Conservation (phyloP, 2,888 invertebrate genomes). For the Anthoptus insignis region DNA sequence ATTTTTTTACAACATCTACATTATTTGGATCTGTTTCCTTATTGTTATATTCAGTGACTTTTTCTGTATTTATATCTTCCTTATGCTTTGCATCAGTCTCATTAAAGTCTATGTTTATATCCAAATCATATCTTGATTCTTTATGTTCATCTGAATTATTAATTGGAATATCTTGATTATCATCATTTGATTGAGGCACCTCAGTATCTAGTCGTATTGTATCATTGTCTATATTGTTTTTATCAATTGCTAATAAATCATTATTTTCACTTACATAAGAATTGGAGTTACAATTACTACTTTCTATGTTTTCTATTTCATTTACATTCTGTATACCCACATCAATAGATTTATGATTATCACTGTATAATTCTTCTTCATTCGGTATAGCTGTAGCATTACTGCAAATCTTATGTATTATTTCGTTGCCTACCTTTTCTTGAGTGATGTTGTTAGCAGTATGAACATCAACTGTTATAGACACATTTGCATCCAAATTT, state of each 20-base stretch:
- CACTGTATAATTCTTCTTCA: too few relatives aligned
- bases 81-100: constrained; percentile 19
- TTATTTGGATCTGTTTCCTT: constrained; percentile 16
- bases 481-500: constrained; percentile 44
- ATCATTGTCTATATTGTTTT: constrained; percentile 3
- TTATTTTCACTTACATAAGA: neutral
- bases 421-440: neutral
- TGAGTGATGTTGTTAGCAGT: neutral
- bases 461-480: constrained; percentile 53
- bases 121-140: constrained; percentile 15
- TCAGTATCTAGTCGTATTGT: too few relatives aligned
- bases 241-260: neutral
- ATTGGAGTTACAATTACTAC: neutral
- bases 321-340: neutral
- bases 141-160: constrained; percentile 9
- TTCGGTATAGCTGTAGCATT: too few relatives aligned
- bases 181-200: constrained; percentile 23
- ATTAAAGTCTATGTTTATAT: constrained; percentile 22
- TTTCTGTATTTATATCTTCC: constrained; percentile 10
- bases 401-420: too few relatives aligned
- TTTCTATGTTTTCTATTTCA: neutral
- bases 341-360: too few relatives aligned
- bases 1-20: constrained; percentile 1
- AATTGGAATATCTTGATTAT: constrained; percentile 29
- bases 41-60: neutral